Percentiles rank a stretch among this genome's conserved stretches.
Evolutionary conservation across 2,113 vertebrate genomes (phyloP).

Genomic region (Elephantulus edwardii): DNA sequence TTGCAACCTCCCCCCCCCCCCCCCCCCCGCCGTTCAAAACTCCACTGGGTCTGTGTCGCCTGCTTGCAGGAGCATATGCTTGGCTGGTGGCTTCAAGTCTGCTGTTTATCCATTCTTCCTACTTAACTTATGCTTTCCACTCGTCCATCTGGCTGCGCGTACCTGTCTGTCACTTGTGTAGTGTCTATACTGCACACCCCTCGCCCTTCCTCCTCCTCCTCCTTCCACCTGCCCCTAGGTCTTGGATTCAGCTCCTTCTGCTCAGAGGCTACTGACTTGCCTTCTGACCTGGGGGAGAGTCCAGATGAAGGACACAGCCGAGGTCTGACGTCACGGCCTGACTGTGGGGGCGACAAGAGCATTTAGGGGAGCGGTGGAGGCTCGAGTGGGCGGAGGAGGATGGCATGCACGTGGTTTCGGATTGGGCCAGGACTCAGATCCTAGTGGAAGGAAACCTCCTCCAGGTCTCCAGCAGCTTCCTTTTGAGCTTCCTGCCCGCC

Average conservation of each 20-base stretch:
- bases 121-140: constrained; percentile 87
- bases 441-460: background rate
- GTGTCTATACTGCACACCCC: constrained; percentile 51
- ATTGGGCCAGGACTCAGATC: background rate
- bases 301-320: background rate
- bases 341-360: background rate
- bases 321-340: background rate
- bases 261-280: background rate
- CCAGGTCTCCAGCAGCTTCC: too few relatives aligned
- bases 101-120: constrained; percentile 88
- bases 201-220: constrained; percentile 1
- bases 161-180: constrained; percentile 69
- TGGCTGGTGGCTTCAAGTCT: constrained; percentile 84
- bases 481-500: background rate
- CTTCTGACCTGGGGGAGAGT: background rate
- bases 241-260: fast-evolving
- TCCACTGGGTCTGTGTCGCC: constrained; percentile 73
- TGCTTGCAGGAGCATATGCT: constrained; percentile 84
- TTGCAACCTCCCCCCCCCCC: constrained; percentile 26
- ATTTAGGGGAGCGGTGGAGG: background rate
- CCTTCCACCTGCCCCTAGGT: background rate
- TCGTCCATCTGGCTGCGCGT: constrained; percentile 85
- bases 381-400: background rate
- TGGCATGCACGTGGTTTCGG: too few relatives aligned
- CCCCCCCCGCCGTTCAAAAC: constrained; percentile 42